phyloP scores from a whole-genome alignment of 2,797 vertebrate genomes.

The Buceros bicornis region DNA sequence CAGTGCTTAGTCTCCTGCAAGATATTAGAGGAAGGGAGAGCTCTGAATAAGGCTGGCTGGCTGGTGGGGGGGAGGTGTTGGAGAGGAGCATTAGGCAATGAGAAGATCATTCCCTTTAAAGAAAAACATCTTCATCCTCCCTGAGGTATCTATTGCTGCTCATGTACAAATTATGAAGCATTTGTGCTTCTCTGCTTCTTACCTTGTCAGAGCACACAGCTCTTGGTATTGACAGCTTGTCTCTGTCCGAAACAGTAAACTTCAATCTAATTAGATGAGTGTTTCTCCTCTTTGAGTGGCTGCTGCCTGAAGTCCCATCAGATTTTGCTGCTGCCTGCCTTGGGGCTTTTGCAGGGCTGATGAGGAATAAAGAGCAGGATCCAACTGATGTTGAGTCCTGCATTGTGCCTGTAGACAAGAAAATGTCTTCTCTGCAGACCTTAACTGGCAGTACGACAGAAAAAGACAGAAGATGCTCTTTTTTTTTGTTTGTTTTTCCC shows the following conservation, averaged over 20 bases:
- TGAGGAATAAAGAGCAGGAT: background rate
- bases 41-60: background rate
- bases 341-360: background rate
- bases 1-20: background rate
- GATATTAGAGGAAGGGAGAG: background rate
- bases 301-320: background rate
- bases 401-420: background rate
- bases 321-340: background rate
- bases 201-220: background rate
- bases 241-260: background rate
- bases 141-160: background rate
- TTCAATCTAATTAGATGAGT: background rate
- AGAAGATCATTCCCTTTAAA: background rate
- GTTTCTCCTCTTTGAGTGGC: background rate
- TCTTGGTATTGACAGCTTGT: background rate
- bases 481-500: background rate
- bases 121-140: background rate
- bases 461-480: background rate
- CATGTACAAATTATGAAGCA: background rate
- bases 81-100: constrained; percentile 11
- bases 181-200: background rate
- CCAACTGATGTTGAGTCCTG: background rate
- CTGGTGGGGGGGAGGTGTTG: background rate
- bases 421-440: background rate
- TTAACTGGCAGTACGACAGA: background rate